A percentile compares a stretch with the other conserved stretches of the same genome.
phyloP scores from a whole-genome alignment of 2,888 invertebrate species.

The Chouioia cunea region DNA sequence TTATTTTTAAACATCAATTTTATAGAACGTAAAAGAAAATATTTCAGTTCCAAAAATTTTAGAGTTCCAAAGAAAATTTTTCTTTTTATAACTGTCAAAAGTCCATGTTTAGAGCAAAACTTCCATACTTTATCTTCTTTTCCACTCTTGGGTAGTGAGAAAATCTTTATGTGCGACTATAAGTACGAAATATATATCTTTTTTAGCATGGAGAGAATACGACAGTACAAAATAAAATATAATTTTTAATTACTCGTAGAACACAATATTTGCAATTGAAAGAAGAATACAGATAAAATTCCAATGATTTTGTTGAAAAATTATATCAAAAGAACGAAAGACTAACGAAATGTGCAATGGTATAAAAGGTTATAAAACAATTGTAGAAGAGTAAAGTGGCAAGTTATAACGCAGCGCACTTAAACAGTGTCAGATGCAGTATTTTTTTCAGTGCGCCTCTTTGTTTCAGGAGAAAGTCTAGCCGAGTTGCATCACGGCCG shows the following conservation, averaged over 20 bases:
- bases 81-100: not conserved
- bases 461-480: constrained; percentile 74
- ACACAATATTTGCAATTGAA: too few species aligned
- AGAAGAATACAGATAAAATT: too few species aligned
- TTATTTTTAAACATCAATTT: too few species aligned
- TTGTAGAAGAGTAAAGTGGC: constrained; percentile 8
- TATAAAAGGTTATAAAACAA: not conserved
- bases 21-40: too few species aligned
- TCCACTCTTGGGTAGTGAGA: not conserved
- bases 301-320: too few species aligned
- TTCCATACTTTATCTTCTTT: constrained; percentile 4
- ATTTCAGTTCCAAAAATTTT: too few species aligned
- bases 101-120: not conserved
- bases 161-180: too few species aligned
- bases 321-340: not conserved
- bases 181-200: too few species aligned
- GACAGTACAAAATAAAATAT: too few species aligned
- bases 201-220: too few species aligned
- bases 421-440: not conserved
- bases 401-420: constrained; percentile 1
- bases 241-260: too few species aligned
- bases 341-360: too few species aligned
- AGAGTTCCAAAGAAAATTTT: not conserved
- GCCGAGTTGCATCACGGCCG: constrained; percentile 73
- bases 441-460: constrained; percentile 56